Conservation (phyloP, 2,113 vertebrate genomes). For the Irena cyanogastra region DNA sequence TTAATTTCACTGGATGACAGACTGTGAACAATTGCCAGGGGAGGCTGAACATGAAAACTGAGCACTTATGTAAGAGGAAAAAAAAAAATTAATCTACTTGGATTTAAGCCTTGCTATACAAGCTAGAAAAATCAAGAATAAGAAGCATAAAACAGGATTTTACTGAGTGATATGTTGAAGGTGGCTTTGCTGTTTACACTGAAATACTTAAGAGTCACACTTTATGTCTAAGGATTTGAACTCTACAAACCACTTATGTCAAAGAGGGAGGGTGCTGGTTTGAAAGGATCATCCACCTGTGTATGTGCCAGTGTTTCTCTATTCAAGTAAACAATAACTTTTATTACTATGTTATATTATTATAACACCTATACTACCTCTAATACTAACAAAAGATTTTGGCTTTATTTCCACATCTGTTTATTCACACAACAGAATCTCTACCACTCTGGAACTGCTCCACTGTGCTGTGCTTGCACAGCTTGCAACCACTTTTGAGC, state of each 20-base stretch:
- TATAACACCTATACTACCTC: neutral
- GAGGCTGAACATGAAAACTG: neutral
- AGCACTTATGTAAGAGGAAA: neutral
- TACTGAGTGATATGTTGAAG: neutral
- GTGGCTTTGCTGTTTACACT: neutral
- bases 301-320: neutral
- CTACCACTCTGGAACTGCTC: neutral
- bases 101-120: neutral
- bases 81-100: neutral
- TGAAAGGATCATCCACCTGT: neutral
- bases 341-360: neutral
- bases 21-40: neutral
- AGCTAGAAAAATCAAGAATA: slow-evolving; percentile 2
- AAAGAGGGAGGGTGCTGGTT: neutral
- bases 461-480: neutral
- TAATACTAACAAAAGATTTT: neutral
- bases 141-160: slow-evolving; percentile 30
- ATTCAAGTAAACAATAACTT: neutral
- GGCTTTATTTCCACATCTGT: neutral
- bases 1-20: neutral
- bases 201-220: neutral
- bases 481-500: neutral
- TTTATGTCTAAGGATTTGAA: neutral
- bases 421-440: neutral
- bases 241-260: neutral